Evolutionary conservation across 2,888 invertebrate genomes (phyloP).

Genomic region (Gryllus longicercus): DNA sequence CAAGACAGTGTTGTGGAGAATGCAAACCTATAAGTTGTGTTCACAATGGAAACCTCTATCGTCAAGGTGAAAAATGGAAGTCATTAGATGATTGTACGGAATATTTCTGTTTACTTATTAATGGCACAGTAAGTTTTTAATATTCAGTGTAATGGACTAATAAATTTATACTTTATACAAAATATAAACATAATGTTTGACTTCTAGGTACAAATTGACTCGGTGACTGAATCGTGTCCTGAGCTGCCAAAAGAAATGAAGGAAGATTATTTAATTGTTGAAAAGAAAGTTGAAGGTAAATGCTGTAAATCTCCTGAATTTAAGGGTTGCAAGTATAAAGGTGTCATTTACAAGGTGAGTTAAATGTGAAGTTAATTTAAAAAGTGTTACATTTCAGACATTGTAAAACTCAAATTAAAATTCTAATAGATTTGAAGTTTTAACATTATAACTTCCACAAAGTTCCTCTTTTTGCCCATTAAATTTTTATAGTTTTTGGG

Average conservation of each 20-base stretch:
- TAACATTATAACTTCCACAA: no score
- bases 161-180: not conserved
- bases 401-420: no score
- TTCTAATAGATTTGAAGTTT: no score
- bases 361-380: conserved; percentile 23
- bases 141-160: no score
- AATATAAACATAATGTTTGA: not conserved
- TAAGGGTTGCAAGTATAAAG: conserved; percentile 47
- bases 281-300: conserved; percentile 49
- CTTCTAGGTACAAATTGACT: conserved; percentile 56
- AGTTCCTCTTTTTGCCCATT: no score
- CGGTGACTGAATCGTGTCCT: conserved; percentile 53
- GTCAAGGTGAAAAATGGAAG: conserved; percentile 57
- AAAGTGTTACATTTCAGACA: not conserved
- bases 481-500: no score
- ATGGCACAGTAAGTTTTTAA: conserved; percentile 50
- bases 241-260: conserved; percentile 48
- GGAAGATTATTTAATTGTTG: conserved; percentile 54
- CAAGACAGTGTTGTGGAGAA: conserved; percentile 61
- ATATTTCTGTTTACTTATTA: conserved; percentile 56
- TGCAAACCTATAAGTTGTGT: conserved; percentile 63
- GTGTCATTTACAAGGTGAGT: conserved; percentile 51
- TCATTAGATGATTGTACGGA: conserved; percentile 61
- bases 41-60: conserved; percentile 50
- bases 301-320: conserved; percentile 57